Conservation (phyloP, 2,113 vertebrate genomes). For the Microcebus lehilahytsara region DNA sequence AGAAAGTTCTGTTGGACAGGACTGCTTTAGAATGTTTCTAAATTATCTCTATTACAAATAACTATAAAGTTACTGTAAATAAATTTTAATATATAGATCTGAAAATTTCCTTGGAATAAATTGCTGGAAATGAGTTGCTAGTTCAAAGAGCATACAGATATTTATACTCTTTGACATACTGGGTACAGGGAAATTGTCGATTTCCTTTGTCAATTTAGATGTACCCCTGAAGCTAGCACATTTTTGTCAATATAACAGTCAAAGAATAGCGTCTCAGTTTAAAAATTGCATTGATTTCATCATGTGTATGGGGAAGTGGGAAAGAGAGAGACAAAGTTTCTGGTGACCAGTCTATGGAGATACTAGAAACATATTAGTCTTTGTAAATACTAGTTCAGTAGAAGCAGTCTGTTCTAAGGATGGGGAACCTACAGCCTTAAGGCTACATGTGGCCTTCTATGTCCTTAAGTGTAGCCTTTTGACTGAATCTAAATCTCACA, state of each 20-base stretch:
- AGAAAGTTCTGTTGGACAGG: not conserved
- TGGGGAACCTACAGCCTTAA: no score
- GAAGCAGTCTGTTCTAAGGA: not conserved
- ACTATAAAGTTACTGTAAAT: not conserved
- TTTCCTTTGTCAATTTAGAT: not conserved
- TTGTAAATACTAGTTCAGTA: not conserved
- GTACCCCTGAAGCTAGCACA: no score
- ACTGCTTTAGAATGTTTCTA: not conserved
- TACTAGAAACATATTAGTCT: not conserved
- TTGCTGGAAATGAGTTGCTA: not conserved
- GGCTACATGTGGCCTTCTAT: no score
- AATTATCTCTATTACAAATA: constrained; percentile 10
- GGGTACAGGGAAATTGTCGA: not conserved
- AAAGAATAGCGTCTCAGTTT: not conserved
- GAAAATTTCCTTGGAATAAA: not conserved
- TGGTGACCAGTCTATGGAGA: not conserved
- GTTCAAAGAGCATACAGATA: not conserved
- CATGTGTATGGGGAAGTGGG: not conserved
- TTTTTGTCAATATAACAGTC: no score
- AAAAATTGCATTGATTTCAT: not conserved
- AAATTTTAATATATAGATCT: not conserved
- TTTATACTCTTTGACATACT: not conserved
- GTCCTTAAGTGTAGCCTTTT: no score
- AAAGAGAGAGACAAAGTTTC: not conserved
- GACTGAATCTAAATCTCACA: no score